These are phyloP conservation scores for Athalia circularis DNA, from an alignment of 2,888 invertebrate genomes.

Conservation along the genomic window DNA sequence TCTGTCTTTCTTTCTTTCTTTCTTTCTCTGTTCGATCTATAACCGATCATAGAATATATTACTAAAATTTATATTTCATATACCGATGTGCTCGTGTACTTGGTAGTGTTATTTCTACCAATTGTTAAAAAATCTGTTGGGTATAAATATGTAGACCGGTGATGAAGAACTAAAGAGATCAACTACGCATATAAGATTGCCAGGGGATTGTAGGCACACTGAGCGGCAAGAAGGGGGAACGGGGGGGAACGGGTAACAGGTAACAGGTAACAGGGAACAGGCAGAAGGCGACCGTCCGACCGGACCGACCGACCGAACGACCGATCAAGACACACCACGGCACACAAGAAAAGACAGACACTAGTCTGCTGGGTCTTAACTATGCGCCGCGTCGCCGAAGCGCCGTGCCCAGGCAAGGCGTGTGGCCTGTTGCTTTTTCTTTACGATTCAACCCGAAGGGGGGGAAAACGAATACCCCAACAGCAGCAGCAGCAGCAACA, in stretches of 20 bases:
- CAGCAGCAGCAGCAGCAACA: not conserved
- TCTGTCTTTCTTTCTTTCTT: constrained; percentile 9
- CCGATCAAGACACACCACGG: constrained; percentile 36
- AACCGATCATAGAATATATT: too few species aligned
- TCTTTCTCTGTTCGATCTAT: constrained; percentile 19
- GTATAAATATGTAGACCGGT: too few species aligned
- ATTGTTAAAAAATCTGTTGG: too few species aligned
- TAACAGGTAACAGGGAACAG: not conserved
- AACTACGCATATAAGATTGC: too few species aligned
- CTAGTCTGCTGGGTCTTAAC: constrained; percentile 38
- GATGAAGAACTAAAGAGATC: too few species aligned
- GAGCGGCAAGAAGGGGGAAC: not conserved
- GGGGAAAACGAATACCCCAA: constrained; percentile 6
- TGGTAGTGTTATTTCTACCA: too few species aligned
- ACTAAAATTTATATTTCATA: too few species aligned
- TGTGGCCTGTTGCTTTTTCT: constrained; percentile 62
- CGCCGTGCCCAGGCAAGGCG: constrained; percentile 59
- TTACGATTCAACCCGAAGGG: constrained; percentile 49
- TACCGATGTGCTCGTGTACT: too few species aligned
- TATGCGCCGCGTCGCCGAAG: constrained; percentile 52
- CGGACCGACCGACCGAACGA: constrained; percentile 36
- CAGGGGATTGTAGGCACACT: not conserved
- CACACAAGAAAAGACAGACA: constrained; percentile 5
- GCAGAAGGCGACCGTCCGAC: constrained; percentile 16
- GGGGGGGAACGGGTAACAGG: not conserved